Base-by-base conservation (phyloP, 2,797 vertebrate genomes). In the Phrynocephalus vlangalii region DNA sequence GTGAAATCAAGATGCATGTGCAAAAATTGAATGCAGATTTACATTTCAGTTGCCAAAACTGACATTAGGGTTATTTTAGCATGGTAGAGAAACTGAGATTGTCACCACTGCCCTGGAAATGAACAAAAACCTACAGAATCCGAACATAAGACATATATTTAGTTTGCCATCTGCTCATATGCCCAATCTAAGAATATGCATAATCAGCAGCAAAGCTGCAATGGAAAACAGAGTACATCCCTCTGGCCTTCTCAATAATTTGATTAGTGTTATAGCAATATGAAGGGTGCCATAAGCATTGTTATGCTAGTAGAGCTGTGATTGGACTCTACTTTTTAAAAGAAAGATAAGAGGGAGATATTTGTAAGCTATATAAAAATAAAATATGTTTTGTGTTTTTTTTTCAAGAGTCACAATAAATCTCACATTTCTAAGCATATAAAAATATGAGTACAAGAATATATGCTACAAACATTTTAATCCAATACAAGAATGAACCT, bases 401-500 rank as follows among this genome's bases (percentile, higher is more conserved):
- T 68, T 28, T 0, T 0, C 6, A 76, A 10, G 4, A 56, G 52
- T 66, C 38, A 56, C 30, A 90, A 82, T 6, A 6, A 81, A 50
- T 28, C 26, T 75, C 0, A 44, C 79, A 75, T 24, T 2, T 6
- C 72, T 73, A 85, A 68, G 0, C 1, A 9, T 8, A 20, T n/a
- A 63, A 9, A 56, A 56, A 0, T 66, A 68, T 70, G 78, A 33
- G 63, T 66, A 50, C 52, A 2, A 66, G 89, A 87, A 30, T 16
- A 82, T 81, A 83, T 38, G 50, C 76, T 66, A 13, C 24, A 26
- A 60, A 33, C 60, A 22, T 77, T 28, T 38, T 76, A 80, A 0
- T 1, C 87, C 80, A 84, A 87, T 70, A 16, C 68, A 1, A 7
- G 38, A 44, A 89, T 92, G n/a, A 91, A 89, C 28, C n/a, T 24